Conservation (phyloP, 2,113 vertebrate genomes). For the Calyptomena viridis region DNA sequence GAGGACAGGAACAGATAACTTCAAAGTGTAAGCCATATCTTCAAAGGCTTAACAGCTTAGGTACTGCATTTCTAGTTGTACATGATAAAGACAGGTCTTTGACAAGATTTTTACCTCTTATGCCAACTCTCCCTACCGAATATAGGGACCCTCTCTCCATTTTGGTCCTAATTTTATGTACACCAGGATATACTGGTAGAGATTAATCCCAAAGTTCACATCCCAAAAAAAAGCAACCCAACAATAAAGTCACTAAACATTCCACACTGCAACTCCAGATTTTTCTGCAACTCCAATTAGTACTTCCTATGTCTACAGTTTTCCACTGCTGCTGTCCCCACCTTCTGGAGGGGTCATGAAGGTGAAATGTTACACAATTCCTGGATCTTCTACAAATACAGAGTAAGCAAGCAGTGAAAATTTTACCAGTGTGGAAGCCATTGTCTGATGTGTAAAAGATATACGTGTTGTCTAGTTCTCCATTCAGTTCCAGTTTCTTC, state of each 20-base stretch:
- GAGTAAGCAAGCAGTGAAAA: background rate
- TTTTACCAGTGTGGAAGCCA: constrained; percentile 91
- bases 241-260: background rate
- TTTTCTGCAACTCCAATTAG: background rate
- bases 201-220: background rate
- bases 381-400: background rate
- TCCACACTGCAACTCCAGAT: background rate
- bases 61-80: background rate
- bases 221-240: background rate
- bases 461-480: constrained; percentile 89
- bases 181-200: background rate
- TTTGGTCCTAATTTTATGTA: background rate
- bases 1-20: background rate
- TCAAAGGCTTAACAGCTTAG: background rate
- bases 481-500: constrained; percentile 81
- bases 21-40: background rate
- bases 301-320: background rate
- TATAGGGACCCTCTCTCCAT: background rate
- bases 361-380: background rate
- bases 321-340: background rate
- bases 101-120: background rate
- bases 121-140: background rate
- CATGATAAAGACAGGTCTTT: background rate
- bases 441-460: constrained; percentile 97
- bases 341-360: background rate